A percentile compares a stretch with the other conserved stretches of the same genome.
These are phyloP conservation scores for Anguilla pacifica DNA, from an alignment of 2,797 vertebrate genomes.

Conservation along the genomic window DNA sequence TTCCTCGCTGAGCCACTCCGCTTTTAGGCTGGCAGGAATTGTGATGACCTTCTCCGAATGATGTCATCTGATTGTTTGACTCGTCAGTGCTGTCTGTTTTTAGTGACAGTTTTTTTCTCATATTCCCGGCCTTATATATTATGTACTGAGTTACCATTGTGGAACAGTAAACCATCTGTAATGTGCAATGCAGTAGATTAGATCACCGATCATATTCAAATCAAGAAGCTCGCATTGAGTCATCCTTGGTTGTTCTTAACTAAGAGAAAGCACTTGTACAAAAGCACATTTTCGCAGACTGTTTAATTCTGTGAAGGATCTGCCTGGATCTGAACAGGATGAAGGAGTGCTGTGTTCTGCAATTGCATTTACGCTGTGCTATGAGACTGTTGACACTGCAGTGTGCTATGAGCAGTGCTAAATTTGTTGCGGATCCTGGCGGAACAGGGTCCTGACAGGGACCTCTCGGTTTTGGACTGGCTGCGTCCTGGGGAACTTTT, in stretches of 20 bases:
- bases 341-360: background rate
- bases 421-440: background rate
- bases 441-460: no score
- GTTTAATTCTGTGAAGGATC: background rate
- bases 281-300: background rate
- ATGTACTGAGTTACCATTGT: background rate
- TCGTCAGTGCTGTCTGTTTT: background rate
- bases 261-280: background rate
- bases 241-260: conserved; percentile 1
- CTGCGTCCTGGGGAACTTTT: background rate
- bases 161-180: background rate
- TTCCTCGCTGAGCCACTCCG: background rate
- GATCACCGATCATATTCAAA: background rate
- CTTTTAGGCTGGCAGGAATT: background rate
- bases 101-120: background rate
- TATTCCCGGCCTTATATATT: background rate
- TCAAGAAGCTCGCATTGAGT: background rate
- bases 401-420: background rate
- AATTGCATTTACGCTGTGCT: background rate
- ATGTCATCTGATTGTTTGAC: background rate
- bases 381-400: background rate
- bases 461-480: background rate
- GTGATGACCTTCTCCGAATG: background rate
- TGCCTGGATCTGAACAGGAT: background rate
- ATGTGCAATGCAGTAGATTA: background rate